A percentile compares a stretch with the other conserved stretches of the same genome.
These are phyloP conservation scores for Podargus strigoides DNA, from an alignment of 2,797 vertebrate species.

Conservation along the genomic window DNA sequence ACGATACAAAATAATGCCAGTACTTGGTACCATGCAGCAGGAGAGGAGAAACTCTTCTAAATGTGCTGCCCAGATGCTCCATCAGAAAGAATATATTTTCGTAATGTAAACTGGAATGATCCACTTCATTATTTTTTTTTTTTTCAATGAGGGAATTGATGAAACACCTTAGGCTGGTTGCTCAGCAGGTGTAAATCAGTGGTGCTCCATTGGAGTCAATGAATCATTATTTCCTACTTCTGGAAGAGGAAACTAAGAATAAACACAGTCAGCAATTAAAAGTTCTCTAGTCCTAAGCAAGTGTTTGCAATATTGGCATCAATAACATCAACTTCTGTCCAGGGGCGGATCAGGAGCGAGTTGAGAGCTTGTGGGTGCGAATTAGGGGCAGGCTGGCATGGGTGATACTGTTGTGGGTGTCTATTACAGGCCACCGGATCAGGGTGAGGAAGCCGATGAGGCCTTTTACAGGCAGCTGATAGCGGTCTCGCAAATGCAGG, in stretches of 20 bases:
- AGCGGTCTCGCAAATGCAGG: too few relatives aligned
- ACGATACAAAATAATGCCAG: conserved; percentile 3
- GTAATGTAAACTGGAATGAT: background rate
- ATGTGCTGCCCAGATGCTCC: background rate
- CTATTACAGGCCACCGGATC: too few relatives aligned
- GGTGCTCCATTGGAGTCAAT: background rate
- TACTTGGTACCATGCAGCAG: background rate
- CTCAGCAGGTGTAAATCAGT: conserved; percentile 45
- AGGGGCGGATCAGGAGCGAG: too few relatives aligned
- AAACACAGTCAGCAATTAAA: background rate
- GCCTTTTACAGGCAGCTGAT: too few relatives aligned
- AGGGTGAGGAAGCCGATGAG: too few relatives aligned
- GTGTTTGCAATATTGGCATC: background rate
- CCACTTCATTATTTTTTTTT: background rate
- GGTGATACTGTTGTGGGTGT: too few relatives aligned
- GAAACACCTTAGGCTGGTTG: conserved; percentile 3
- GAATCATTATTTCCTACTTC: conserved; percentile 20
- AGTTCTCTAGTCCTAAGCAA: conserved; percentile 19
- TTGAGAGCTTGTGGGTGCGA: too few relatives aligned
- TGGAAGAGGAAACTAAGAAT: conserved; percentile 13
- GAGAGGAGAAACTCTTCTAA: background rate
- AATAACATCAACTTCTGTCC: too few relatives aligned
- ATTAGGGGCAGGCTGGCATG: too few relatives aligned
- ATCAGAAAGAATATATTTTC: background rate
- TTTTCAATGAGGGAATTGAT: background rate